Conservation (phyloP, 2,888 invertebrate species). For the Andricus quercusramuli region DNA sequence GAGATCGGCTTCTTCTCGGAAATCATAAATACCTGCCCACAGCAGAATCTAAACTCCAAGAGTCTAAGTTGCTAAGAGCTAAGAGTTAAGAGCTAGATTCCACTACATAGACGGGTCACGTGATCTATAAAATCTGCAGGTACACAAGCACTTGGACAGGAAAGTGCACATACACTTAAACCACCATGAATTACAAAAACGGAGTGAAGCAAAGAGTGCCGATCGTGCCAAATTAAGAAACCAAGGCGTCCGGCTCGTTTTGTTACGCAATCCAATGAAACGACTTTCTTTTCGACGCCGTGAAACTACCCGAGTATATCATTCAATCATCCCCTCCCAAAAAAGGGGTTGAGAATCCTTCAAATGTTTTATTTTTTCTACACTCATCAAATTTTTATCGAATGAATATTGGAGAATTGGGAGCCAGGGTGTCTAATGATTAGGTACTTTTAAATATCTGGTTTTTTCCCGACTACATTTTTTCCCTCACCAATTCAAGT, state of each 20-base stretch:
- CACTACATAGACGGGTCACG: constrained; percentile 10
- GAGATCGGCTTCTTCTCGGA: constrained; percentile 26
- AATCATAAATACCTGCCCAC: constrained; percentile 33
- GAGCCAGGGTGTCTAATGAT: too few relatives aligned
- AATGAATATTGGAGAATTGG: too few relatives aligned
- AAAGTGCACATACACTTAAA: constrained; percentile 8
- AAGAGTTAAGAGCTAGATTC: neutral
- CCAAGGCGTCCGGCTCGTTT: constrained; percentile 19
- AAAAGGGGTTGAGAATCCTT: neutral
- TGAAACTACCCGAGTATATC: neutral
- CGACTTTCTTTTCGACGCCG: constrained; percentile 41
- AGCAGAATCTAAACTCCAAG: neutral
- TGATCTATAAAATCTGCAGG: constrained; percentile 27
- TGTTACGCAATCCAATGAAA: constrained; percentile 39
- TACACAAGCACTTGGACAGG: constrained; percentile 2
- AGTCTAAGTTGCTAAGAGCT: too few relatives aligned
- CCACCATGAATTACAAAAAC: constrained; percentile 28
- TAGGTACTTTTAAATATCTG: too few relatives aligned
- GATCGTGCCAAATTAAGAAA: constrained; percentile 42
- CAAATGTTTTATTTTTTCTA: too few relatives aligned
- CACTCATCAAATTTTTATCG: too few relatives aligned
- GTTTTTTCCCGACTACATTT: too few relatives aligned
- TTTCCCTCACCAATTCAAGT: too few relatives aligned
- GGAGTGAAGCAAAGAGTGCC: constrained; percentile 40
- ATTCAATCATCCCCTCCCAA: neutral